phyloP scores from a whole-genome alignment of 2,888 invertebrate genomes.

The Drosophila macrospina region DNA sequence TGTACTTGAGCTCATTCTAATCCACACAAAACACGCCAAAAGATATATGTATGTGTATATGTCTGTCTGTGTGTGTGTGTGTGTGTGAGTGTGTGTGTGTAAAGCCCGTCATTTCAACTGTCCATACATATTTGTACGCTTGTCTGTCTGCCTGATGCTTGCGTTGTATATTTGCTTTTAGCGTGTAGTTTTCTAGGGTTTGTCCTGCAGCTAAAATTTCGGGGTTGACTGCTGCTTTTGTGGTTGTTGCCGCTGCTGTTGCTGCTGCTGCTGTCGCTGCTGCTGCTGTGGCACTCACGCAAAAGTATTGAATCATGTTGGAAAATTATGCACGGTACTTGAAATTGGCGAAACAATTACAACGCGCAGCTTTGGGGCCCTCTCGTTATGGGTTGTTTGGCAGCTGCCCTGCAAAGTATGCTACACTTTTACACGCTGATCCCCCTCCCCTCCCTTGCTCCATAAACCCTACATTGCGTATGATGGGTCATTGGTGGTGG shows the following conservation, averaged over 20 bases:
- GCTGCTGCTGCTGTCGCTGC: slow-evolving; percentile 7
- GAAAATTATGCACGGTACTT: slow-evolving; percentile 77
- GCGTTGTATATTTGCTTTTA: slow-evolving; percentile 66
- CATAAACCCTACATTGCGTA: slow-evolving; percentile 11
- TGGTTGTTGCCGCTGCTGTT: slow-evolving; percentile 19
- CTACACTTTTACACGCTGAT: slow-evolving; percentile 61
- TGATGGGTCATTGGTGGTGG: too few species aligned
- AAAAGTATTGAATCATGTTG: slow-evolving; percentile 79
- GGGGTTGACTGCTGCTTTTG: slow-evolving; percentile 43
- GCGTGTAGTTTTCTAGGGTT: slow-evolving; percentile 70
- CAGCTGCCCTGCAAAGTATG: slow-evolving; percentile 66
- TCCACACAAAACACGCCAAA: slow-evolving; percentile 62
- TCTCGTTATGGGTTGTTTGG: slow-evolving; percentile 33
- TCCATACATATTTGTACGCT: slow-evolving; percentile 76
- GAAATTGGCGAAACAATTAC: slow-evolving; percentile 80
- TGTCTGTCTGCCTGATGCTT: slow-evolving; percentile 50
- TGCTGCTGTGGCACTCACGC: slow-evolving; percentile 50
- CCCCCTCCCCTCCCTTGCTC: too few species aligned
- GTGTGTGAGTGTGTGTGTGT: slow-evolving; percentile 20
- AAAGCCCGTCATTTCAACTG: slow-evolving; percentile 72
- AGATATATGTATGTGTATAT: slow-evolving; percentile 34
- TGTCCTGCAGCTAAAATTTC: slow-evolving; percentile 59
- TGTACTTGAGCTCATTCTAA: slow-evolving; percentile 64
- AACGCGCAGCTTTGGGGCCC: slow-evolving; percentile 45
- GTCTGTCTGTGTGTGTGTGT: slow-evolving; percentile 1